Conservation (phyloP, 2,888 invertebrate genomes). For the Alviniconcha strummeri region DNA sequence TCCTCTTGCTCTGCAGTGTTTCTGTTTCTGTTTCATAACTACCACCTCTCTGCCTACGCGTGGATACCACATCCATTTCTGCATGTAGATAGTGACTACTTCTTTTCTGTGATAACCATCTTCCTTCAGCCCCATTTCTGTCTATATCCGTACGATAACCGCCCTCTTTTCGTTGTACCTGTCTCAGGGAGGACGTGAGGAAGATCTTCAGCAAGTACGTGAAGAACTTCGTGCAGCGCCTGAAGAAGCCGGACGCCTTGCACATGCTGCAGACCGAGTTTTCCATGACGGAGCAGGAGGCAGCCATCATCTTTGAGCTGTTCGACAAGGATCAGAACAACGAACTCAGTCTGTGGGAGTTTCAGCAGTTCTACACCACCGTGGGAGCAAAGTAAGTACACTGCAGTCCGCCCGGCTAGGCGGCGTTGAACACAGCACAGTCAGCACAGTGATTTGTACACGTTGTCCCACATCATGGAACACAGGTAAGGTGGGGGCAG, state of each 20-base stretch:
- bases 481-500: no score
- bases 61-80: no score
- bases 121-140: no score
- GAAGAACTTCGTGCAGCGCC: slow-evolving; percentile 53
- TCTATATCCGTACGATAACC: no score
- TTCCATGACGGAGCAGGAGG: slow-evolving; percentile 46
- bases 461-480: background rate
- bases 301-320: slow-evolving; percentile 59
- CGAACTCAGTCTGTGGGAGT: slow-evolving; percentile 65
- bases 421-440: background rate
- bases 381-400: slow-evolving; percentile 58
- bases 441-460: no score
- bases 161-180: background rate
- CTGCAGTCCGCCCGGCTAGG: background rate
- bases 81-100: no score
- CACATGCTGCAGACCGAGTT: slow-evolving; percentile 60
- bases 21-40: no score
- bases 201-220: slow-evolving; percentile 63
- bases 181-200: slow-evolving; percentile 58
- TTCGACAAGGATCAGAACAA: slow-evolving; percentile 63
- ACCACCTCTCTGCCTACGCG: no score
- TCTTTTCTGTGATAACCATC: no score
- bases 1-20: no score
- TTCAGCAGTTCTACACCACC: slow-evolving; percentile 60
- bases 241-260: slow-evolving; percentile 55